Evolutionary conservation across 2,113 vertebrate genomes (phyloP).

Genomic region (Laticauda colubrina): DNA sequence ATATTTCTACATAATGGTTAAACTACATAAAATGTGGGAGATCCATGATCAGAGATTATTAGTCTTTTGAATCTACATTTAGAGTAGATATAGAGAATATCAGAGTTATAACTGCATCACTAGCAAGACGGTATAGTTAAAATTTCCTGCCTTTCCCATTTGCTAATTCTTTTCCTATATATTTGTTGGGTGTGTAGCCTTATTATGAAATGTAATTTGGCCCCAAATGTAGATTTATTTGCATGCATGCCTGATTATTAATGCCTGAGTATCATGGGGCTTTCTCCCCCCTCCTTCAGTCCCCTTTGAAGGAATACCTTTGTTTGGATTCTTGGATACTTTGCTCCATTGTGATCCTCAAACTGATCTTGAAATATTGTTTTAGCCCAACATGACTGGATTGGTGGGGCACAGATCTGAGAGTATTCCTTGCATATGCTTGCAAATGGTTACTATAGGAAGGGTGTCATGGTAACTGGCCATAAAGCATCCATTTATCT

Average conservation of each 20-base stretch:
- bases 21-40: background rate
- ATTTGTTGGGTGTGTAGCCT: background rate
- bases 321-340: background rate
- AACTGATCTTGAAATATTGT: background rate
- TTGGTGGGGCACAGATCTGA: background rate
- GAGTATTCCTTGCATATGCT: background rate
- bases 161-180: background rate
- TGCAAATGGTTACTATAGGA: background rate
- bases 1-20: background rate
- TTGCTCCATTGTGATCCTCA: background rate
- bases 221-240: background rate
- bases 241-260: background rate
- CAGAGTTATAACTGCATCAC: background rate
- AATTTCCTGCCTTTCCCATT: background rate
- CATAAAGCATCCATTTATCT: background rate
- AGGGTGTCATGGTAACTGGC: background rate
- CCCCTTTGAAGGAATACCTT: background rate
- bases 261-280: background rate
- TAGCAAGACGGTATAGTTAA: background rate
- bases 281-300: background rate
- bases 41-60: background rate
- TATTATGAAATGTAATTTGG: background rate
- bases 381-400: background rate
- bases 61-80: background rate
- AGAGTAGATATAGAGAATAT: background rate